A percentile compares a stretch with the other conserved stretches of the same genome.
phyloP scores from a whole-genome alignment of 2,113 vertebrate species.

The Echinops telfairi region DNA sequence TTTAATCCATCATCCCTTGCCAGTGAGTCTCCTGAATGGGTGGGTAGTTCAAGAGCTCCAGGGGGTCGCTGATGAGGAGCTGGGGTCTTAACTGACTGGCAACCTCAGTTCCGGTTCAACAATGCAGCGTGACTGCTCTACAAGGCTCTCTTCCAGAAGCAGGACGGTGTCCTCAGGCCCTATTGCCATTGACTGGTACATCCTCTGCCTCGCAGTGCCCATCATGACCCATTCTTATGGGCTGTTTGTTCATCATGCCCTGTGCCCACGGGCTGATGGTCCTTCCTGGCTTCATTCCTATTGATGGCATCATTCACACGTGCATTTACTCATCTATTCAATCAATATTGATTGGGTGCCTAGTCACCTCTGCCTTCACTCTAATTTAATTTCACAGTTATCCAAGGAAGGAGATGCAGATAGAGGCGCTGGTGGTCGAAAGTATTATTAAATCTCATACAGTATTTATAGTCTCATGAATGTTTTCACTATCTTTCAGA shows the following conservation, averaged over 20 bases:
- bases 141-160: background rate
- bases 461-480: background rate
- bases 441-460: background rate
- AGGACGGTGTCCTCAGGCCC: too few species aligned
- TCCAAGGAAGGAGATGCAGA: background rate
- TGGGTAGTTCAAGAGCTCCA: background rate
- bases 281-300: too few species aligned
- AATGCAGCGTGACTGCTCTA: background rate
- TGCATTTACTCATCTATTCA: background rate
- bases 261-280: background rate
- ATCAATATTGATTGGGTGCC: background rate
- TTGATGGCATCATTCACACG: too few species aligned
- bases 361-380: background rate
- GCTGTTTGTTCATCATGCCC: background rate
- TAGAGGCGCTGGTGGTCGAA: background rate
- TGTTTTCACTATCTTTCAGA: background rate
- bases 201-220: too few species aligned
- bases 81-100: background rate
- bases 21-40: conserved; percentile 3
- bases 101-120: background rate
- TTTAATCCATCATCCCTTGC: background rate
- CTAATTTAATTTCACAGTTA: background rate
- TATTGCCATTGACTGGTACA: background rate
- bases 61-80: background rate
- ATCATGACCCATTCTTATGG: background rate